A percentile compares a stretch with the other conserved stretches of the same genome.
Evolutionary conservation across 2,113 vertebrate genomes (phyloP).

Genomic region (Protobothrops mucrosquamatus): DNA sequence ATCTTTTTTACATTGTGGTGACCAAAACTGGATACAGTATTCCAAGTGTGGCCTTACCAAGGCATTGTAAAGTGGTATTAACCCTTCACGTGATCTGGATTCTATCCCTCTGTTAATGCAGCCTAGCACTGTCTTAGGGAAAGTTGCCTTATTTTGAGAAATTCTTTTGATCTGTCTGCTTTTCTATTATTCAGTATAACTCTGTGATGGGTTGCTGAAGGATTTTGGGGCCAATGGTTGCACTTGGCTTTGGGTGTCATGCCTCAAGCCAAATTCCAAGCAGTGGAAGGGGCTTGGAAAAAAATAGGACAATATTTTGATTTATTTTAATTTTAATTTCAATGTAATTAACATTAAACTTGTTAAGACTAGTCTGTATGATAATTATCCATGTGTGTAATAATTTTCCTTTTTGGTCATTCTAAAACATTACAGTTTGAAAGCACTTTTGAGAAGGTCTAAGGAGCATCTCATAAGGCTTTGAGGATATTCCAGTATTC

Average conservation of each 20-base stretch:
- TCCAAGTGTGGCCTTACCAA: no score
- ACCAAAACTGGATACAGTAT: no score
- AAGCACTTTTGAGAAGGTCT: neutral
- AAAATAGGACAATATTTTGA: neutral
- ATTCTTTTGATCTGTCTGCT: neutral
- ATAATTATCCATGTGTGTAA: neutral
- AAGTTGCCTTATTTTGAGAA: neutral
- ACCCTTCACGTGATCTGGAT: no score
- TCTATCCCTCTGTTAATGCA: no score
- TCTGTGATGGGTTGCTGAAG: neutral
- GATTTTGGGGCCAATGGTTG: neutral
- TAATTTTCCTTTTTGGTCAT: neutral
- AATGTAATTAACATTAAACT: neutral
- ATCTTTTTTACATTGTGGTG: no score
- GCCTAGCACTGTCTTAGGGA: neutral
- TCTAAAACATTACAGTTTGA: neutral
- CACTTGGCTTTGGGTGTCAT: no score
- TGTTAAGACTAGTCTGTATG: neutral
- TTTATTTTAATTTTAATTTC: neutral
- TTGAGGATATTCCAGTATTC: neutral
- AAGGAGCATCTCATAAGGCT: neutral
- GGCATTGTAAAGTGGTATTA: no score
- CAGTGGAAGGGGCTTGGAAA: neutral
- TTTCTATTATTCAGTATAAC: neutral
- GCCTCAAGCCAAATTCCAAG: neutral